Conservation (phyloP, 2,888 invertebrate species). For the Cataglyphis altisquamis region DNA sequence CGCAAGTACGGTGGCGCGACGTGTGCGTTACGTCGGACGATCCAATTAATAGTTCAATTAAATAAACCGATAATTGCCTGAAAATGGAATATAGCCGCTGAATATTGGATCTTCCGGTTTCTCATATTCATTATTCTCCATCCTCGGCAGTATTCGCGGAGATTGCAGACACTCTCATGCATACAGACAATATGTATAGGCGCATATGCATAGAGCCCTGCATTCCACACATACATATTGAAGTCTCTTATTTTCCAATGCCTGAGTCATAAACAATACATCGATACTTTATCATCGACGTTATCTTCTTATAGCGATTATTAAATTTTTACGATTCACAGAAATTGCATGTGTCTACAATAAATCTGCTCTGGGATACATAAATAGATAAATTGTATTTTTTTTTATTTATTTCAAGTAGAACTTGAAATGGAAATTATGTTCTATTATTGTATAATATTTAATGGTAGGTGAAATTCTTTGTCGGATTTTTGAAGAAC, state of each 20-base stretch:
- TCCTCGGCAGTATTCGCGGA: constrained; percentile 36
- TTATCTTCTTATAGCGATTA: neutral
- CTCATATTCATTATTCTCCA: constrained; percentile 74
- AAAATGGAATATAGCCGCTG: constrained; percentile 79
- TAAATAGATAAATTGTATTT: neutral
- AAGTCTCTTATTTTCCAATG: constrained; percentile 5
- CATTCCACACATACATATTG: neutral
- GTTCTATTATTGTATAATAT: neutral
- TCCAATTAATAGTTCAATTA: constrained; percentile 83
- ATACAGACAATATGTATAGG: neutral
- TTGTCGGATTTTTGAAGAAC: neutral
- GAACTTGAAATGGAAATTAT: neutral
- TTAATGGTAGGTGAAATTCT: neutral
- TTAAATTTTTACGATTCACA: neutral
- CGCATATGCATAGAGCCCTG: neutral
- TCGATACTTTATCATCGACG: constrained; percentile 2
- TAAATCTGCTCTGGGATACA: neutral
- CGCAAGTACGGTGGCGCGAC: constrained; percentile 60
- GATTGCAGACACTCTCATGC: constrained; percentile 36
- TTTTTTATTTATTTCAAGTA: neutral
- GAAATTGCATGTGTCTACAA: neutral
- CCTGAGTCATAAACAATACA: constrained; percentile 13
- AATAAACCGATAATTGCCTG: constrained; percentile 83
- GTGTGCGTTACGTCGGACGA: constrained; percentile 69
- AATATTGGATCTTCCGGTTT: constrained; percentile 75